Percentiles rank a stretch among this genome's conserved stretches.
Evolutionary conservation across 2,888 invertebrate genomes (phyloP).

Genomic region (Atherix ibis): DNA sequence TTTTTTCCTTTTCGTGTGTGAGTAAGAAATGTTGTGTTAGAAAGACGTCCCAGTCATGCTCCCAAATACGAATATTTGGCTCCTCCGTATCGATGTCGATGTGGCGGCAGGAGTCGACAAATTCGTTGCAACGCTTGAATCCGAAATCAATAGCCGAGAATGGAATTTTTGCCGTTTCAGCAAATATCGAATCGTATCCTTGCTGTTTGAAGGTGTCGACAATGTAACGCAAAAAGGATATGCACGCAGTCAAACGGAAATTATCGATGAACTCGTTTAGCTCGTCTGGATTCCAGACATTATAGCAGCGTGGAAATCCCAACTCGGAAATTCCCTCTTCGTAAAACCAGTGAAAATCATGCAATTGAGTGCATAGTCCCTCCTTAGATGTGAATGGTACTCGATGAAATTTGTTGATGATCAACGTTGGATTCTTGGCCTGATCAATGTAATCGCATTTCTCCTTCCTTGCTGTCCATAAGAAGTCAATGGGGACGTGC

Average conservation of each 20-base stretch:
- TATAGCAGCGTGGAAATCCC: constrained; percentile 76
- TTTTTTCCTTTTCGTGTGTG: constrained; percentile 47
- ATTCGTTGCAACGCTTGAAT: constrained; percentile 59
- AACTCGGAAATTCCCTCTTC: constrained; percentile 66
- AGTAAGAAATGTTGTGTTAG: constrained; percentile 49
- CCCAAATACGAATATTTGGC: constrained; percentile 44
- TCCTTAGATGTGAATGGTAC: constrained; percentile 89
- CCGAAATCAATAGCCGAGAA: constrained; percentile 67
- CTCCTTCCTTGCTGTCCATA: constrained; percentile 80
- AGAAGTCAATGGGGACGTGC: constrained; percentile 66
- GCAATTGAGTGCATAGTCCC: constrained; percentile 59
- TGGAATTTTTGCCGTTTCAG: constrained; percentile 50
- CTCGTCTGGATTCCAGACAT: constrained; percentile 67
- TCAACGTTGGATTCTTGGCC: constrained; percentile 41
- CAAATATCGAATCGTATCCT: constrained; percentile 40
- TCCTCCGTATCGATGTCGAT: constrained; percentile 54
- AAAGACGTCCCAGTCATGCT: constrained; percentile 83
- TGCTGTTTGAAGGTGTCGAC: constrained; percentile 39
- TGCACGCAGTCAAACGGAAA: constrained; percentile 76
- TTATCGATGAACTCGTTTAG: constrained; percentile 73
- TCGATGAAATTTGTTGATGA: constrained; percentile 67
- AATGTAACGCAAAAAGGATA: constrained; percentile 67
- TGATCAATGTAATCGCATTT: constrained; percentile 36
- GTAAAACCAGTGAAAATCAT: constrained; percentile 73
- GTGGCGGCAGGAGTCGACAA: constrained; percentile 55